Evolutionary conservation across 2,113 vertebrate genomes (phyloP), one percentile per base, ranked within the genome.

Genomic region (Myocastor coypus): DNA sequence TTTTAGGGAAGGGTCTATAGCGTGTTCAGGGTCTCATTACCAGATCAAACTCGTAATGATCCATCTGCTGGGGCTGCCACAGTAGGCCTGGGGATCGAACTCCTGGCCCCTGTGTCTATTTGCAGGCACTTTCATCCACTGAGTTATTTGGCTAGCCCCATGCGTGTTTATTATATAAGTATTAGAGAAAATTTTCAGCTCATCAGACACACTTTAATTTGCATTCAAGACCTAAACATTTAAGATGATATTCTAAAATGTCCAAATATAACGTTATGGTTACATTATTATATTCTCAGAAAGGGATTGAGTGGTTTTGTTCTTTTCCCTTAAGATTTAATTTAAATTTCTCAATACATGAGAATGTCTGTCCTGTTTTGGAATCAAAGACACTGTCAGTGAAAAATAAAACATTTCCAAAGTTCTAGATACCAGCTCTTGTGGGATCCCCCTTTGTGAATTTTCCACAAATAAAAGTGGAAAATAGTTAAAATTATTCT

Each of bases 291-390:
- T 57, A 78, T 40, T 87, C 14, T 82, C 10, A 63, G 34, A 81
- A 7, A 69, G 32, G 28, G n/a, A 26, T 40, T 50, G 5, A 34
- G 55, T 55, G 57, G 32, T 63, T 94, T 93, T 90, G 40, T 5
- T 46, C 66, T 93, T 92, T 71, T 92, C 30, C 78, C 30, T 52
- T 8, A 89, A 59, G 16, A 20, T 78, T 68, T 93, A 42, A 91
- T 83, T 83, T 92, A 69, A 78, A 20, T 68, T 83, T 63, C 24
- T 91, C 50, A 94, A 34, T 52, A 59, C 69, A 68, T 46, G 46
- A 46, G 46, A 46, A 46, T 89, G 32, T 42, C 64, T 93, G 7
- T 14, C 32, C 91, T 46, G 6, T 87, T 90, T 75, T 77, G 46
- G 34, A 83, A 77, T 16, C 81, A 90, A 90, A 17, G 80, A 7